Percentiles rank a stretch among this genome's conserved stretches.
phyloP scores from a whole-genome alignment of 2,888 invertebrate genomes.

The Coelinius sp. region DNA sequence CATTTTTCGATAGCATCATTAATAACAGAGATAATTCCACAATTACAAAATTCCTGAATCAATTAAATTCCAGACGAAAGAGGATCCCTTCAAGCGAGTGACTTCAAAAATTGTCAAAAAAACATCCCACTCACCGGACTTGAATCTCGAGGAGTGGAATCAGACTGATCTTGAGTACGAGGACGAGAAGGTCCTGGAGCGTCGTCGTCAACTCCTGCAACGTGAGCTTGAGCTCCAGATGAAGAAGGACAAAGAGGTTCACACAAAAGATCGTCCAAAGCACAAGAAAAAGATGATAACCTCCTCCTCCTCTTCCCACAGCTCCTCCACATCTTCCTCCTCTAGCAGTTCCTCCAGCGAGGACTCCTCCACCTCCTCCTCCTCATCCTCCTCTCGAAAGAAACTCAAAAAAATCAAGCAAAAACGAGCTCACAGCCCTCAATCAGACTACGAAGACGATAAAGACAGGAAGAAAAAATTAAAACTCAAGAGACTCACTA shows the following conservation, averaged over 20 bases:
- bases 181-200: slow-evolving; percentile 84
- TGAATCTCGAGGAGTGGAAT: slow-evolving; percentile 83
- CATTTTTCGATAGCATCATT: not conserved
- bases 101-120: slow-evolving; percentile 77
- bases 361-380: slow-evolving; percentile 75
- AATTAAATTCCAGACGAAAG: slow-evolving; percentile 68
- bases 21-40: slow-evolving; percentile 27
- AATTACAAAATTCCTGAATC: not conserved
- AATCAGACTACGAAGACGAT: slow-evolving; percentile 78
- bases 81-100: slow-evolving; percentile 77
- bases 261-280: slow-evolving; percentile 77
- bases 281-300: slow-evolving; percentile 78
- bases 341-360: slow-evolving; percentile 76
- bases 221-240: slow-evolving; percentile 84
- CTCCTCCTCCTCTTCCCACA: slow-evolving; percentile 79
- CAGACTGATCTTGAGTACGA: slow-evolving; percentile 85
- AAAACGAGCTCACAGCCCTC: slow-evolving; percentile 76
- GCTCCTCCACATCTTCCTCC: slow-evolving; percentile 76
- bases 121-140: slow-evolving; percentile 74
- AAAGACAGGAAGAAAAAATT: slow-evolving; percentile 71
- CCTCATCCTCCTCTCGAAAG: slow-evolving; percentile 75
- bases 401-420: slow-evolving; percentile 72
- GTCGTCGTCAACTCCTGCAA: slow-evolving; percentile 81
- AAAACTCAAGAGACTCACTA: slow-evolving; percentile 65
- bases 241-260: slow-evolving; percentile 82